Percentiles rank a stretch among this genome's conserved stretches.
phyloP scores from a whole-genome alignment of 2,888 invertebrate genomes.

The Dioctria linearis region DNA sequence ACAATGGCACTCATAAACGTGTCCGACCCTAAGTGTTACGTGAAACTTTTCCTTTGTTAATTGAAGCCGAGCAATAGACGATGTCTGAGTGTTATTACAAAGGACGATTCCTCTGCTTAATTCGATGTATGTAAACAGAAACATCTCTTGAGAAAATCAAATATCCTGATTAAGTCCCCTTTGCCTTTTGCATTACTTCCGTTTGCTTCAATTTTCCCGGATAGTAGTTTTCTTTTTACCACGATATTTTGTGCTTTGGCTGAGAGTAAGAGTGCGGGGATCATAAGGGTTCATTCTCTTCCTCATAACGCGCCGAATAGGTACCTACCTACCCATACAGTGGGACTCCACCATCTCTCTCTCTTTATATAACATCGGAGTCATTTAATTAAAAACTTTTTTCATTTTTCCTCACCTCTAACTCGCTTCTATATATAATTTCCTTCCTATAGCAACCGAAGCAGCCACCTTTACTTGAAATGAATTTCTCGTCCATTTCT shows the following conservation, averaged over 20 bases:
- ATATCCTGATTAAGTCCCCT: conserved; percentile 13
- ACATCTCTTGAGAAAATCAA: neutral
- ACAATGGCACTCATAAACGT: conserved; percentile 3
- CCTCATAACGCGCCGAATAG: neutral
- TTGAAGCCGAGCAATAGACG: conserved; percentile 1
- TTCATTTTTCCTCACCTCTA: conserved; percentile 13
- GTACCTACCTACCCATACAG: neutral
- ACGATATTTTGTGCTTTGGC: neutral
- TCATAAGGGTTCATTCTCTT: neutral
- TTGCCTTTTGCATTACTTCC: neutral
- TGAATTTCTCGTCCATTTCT: neutral
- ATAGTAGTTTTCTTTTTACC: neutral
- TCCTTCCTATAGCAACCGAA: neutral
- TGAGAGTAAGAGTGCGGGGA: neutral
- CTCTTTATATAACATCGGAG: neutral
- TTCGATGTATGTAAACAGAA: conserved; percentile 2
- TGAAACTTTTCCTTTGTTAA: neutral
- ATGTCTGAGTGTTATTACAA: neutral
- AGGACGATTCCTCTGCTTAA: neutral
- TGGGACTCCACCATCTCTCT: neutral
- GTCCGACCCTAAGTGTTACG: conserved; percentile 1
- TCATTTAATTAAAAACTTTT: conserved; percentile 26
- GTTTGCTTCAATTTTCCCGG: neutral
- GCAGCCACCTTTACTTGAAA: neutral
- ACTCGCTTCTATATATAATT: neutral